Conservation (phyloP, 2,888 invertebrate species). For the Agrochola lychnidis region DNA sequence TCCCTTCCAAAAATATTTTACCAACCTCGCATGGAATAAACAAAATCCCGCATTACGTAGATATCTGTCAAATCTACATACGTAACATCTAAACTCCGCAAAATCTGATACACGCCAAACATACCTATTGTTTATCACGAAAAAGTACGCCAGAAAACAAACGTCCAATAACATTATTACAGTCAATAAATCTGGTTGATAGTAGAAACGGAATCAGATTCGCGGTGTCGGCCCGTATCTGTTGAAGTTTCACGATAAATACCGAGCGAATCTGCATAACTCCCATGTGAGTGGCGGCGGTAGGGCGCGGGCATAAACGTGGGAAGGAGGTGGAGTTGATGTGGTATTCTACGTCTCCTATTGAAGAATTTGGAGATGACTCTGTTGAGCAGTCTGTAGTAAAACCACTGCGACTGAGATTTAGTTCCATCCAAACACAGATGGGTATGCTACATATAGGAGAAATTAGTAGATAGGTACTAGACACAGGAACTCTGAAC, state of each 20-base stretch:
- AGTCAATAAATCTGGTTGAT: slow-evolving; percentile 84
- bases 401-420: too few relatives aligned
- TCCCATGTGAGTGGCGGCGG: slow-evolving; percentile 81
- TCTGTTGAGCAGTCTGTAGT: background rate
- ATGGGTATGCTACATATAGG: too few relatives aligned
- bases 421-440: too few relatives aligned
- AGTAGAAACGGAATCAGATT: slow-evolving; percentile 89
- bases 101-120: slow-evolving; percentile 68
- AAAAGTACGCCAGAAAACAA: slow-evolving; percentile 60
- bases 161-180: slow-evolving; percentile 75
- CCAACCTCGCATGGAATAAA: slow-evolving; percentile 42
- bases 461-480: too few relatives aligned
- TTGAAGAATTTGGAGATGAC: background rate
- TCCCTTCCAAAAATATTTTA: slow-evolving; percentile 42
- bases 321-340: slow-evolving; percentile 16
- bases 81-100: slow-evolving; percentile 50
- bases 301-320: slow-evolving; percentile 67
- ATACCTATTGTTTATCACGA: slow-evolving; percentile 68
- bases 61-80: slow-evolving; percentile 63
- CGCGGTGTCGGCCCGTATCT: slow-evolving; percentile 88
- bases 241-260: slow-evolving; percentile 89
- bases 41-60: slow-evolving; percentile 41
- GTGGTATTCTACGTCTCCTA: background rate
- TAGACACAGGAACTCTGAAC: too few relatives aligned
- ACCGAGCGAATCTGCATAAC: slow-evolving; percentile 88